A percentile compares a stretch with the other conserved stretches of the same genome.
These are phyloP conservation scores for Arvicanthis niloticus DNA, from an alignment of 2,113 vertebrate species.

Conservation along the genomic window DNA sequence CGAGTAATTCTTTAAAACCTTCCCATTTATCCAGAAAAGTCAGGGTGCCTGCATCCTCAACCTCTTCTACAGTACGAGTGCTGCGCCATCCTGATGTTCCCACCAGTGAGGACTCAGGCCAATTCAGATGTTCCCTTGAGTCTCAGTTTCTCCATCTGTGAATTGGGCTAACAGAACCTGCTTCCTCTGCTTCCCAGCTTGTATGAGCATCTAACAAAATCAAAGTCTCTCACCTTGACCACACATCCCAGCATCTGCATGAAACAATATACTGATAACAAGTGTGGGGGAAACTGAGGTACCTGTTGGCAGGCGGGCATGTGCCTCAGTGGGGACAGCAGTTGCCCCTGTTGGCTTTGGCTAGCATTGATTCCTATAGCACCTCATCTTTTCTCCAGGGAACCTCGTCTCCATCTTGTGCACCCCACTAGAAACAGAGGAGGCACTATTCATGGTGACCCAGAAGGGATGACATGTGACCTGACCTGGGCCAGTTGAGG, in stretches of 20 bases:
- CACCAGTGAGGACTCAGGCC: not conserved
- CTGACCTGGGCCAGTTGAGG: not conserved
- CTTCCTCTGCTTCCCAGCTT: not conserved
- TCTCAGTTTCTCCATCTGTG: not conserved
- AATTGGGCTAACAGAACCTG: not conserved
- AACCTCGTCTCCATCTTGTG: not conserved
- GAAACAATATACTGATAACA: not conserved
- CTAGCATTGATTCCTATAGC: not conserved
- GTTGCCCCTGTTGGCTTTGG: not conserved
- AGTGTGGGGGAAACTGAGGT: not conserved
- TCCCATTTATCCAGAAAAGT: not conserved
- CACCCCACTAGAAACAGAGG: not conserved
- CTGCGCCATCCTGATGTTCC: not conserved
- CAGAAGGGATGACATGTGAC: not conserved
- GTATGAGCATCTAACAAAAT: not conserved
- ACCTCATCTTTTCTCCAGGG: not conserved
- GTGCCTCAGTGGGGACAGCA: not conserved
- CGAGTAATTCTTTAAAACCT: not conserved
- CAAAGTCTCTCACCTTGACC: not conserved
- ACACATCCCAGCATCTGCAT: not conserved
- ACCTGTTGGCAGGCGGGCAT: not conserved
- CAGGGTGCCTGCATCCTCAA: accelerated
- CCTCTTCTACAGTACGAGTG: not conserved
- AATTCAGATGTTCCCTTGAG: not conserved
- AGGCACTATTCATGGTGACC: accelerated